Evolutionary conservation across 2,113 vertebrate species (phyloP).

Genomic region (Mustelus asterias): DNA sequence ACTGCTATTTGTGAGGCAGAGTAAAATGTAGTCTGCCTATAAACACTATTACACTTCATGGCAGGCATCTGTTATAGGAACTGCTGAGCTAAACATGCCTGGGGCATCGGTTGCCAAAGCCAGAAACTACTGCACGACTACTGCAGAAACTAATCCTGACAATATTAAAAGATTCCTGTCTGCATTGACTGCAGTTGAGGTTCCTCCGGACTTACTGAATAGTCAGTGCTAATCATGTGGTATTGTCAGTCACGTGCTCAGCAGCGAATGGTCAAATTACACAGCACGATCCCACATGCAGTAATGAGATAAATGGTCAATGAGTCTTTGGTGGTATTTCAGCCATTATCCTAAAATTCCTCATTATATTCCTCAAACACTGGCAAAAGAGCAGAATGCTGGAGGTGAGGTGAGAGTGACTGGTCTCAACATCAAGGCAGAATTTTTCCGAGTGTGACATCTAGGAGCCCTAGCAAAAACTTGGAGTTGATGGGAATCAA

Average conservation of each 20-base stretch:
- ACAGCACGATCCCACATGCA: background rate
- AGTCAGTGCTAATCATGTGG: background rate
- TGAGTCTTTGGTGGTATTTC: background rate
- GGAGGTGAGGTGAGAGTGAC: no score
- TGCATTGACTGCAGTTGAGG: background rate
- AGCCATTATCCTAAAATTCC: background rate
- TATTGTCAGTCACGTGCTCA: background rate
- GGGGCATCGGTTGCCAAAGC: constrained; percentile 3
- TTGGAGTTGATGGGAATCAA: no score
- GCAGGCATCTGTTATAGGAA: background rate
- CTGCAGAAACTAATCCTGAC: background rate
- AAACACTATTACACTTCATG: background rate
- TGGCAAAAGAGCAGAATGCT: no score
- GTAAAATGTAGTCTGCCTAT: background rate
- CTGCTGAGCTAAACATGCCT: background rate
- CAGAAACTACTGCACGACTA: background rate
- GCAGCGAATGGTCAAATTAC: background rate
- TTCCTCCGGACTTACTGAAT: background rate
- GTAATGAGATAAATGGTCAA: background rate
- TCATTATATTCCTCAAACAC: no score
- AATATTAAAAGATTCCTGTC: background rate
- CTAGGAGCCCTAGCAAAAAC: no score
- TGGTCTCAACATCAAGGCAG: no score
- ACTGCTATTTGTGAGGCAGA: background rate
- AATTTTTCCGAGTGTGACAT: no score